Evolutionary conservation across 2,113 vertebrate genomes (phyloP).

Genomic region (Proteles cristata): DNA sequence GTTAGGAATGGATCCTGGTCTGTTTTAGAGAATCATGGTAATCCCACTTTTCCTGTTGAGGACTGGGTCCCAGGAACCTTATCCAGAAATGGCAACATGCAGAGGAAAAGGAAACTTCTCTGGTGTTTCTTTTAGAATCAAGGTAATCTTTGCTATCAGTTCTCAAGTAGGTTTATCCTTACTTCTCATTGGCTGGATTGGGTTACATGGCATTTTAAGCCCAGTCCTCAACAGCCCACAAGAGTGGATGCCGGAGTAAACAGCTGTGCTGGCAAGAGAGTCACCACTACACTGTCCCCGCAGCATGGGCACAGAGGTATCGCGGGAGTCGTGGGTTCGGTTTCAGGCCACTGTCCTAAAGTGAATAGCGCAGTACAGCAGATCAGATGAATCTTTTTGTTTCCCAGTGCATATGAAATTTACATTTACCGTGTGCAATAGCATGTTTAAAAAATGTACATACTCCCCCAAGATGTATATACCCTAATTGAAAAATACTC

Average conservation of each 20-base stretch:
- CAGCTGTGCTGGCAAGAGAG: not conserved
- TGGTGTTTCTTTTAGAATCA: not conserved
- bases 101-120: not conserved
- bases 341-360: not conserved
- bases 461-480: not conserved
- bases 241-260: not conserved
- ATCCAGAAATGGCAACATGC: not conserved
- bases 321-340: not conserved
- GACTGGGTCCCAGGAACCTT: not conserved
- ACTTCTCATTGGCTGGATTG: not conserved
- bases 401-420: not conserved
- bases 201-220: not conserved
- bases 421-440: not conserved
- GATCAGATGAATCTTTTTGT: not conserved
- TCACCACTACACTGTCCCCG: not conserved
- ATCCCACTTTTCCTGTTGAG: too few species aligned
- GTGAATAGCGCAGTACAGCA: not conserved
- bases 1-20: too few species aligned
- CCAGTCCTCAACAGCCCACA: not conserved
- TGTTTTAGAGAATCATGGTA: too few species aligned
- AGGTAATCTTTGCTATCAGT: not conserved
- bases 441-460: not conserved
- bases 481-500: not conserved
- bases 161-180: not conserved
- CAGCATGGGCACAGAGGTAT: not conserved